These are phyloP conservation scores for Stenodema calcarata DNA, from an alignment of 2,888 invertebrate genomes.

Conservation along the genomic window DNA sequence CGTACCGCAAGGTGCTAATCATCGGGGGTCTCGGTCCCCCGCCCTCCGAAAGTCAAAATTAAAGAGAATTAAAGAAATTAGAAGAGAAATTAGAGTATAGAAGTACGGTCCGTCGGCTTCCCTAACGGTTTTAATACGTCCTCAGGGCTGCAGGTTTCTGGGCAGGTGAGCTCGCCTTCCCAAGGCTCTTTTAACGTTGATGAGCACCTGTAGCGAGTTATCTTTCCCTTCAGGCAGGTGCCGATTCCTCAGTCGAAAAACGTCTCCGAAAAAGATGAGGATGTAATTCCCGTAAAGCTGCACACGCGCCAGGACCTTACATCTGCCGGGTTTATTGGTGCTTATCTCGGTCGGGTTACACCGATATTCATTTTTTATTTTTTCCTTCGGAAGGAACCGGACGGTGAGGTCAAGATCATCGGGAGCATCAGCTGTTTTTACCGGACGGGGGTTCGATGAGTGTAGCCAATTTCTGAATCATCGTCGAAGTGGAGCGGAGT, in stretches of 20 bases:
- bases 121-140: background rate
- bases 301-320: background rate
- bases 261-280: background rate
- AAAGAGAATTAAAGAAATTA: background rate
- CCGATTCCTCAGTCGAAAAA: background rate
- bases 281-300: slow-evolving; percentile 11
- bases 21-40: too few species aligned
- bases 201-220: slow-evolving; percentile 10
- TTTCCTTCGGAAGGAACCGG: background rate
- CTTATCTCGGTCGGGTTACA: background rate
- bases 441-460: too few species aligned
- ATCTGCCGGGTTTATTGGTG: background rate
- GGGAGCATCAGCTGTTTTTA: too few species aligned
- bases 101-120: background rate
- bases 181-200: background rate
- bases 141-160: background rate
- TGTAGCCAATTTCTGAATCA: too few species aligned
- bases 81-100: background rate
- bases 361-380: background rate
- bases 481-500: too few species aligned
- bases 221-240: background rate
- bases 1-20: too few species aligned
- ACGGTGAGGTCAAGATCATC: too few species aligned
- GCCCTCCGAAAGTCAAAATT: too few species aligned
- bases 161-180: background rate